A percentile compares a stretch with the other conserved stretches of the same genome.
Evolutionary conservation across 2,113 vertebrate species (phyloP).

Genomic region (Alethe diademata): DNA sequence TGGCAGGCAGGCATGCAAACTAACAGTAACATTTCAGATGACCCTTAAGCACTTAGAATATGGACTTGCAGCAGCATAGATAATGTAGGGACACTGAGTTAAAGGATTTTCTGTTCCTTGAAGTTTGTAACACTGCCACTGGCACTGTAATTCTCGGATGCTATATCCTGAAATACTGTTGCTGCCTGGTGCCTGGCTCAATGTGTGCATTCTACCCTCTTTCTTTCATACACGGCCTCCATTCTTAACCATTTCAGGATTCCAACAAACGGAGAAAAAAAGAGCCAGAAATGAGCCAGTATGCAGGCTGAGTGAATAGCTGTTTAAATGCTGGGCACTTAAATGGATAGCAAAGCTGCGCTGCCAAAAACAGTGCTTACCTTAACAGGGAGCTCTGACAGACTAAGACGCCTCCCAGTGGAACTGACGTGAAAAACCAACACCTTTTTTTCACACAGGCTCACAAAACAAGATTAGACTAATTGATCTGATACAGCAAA

Average conservation of each 20-base stretch:
- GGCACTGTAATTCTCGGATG: too few species aligned
- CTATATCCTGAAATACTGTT: rapidly evolving
- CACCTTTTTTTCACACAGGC: neutral
- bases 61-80: neutral
- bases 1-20: neutral
- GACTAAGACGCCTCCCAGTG: neutral
- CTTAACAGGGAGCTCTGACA: conserved; percentile 2
- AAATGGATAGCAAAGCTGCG: neutral
- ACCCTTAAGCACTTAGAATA: neutral
- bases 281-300: neutral
- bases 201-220: neutral
- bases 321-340: neutral
- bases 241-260: neutral
- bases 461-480: conserved; percentile 25
- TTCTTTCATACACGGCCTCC: neutral
- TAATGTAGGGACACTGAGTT: neutral
- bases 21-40: neutral
- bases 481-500: conserved; percentile 54
- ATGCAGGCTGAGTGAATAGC: neutral
- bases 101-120: neutral
- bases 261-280: neutral
- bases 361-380: neutral
- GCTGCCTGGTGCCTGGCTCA: neutral
- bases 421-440: neutral
- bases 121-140: neutral